These are phyloP conservation scores for Volucella bombylans DNA, from an alignment of 2,888 invertebrate genomes.

Conservation along the genomic window DNA sequence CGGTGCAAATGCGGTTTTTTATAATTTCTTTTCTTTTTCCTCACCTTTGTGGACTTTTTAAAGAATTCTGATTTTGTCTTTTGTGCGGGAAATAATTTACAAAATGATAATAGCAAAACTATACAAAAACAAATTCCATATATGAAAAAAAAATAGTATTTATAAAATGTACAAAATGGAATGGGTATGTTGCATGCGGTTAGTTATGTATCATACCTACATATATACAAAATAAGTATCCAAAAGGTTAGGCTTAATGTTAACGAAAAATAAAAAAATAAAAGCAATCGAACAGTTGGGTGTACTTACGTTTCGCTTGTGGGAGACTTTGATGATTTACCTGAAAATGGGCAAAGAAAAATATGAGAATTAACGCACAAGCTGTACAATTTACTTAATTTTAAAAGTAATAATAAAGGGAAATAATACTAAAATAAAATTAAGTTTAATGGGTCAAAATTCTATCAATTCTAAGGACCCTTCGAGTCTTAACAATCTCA, in stretches of 20 bases:
- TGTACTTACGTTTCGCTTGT: constrained; percentile 82
- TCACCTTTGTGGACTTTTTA: neutral
- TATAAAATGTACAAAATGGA: constrained; percentile 53
- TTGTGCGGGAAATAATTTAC: neutral
- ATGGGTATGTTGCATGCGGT: constrained; percentile 51
- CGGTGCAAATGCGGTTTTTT: neutral
- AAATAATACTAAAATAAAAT: neutral
- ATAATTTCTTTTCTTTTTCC: constrained; percentile 10
- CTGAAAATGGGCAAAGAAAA: constrained; percentile 75
- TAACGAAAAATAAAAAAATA: constrained; percentile 28
- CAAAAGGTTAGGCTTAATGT: constrained; percentile 51
- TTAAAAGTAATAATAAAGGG: no score
- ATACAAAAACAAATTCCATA: constrained; percentile 13
- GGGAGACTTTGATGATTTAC: constrained; percentile 80
- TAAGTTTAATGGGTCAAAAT: neutral
- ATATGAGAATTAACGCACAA: neutral
- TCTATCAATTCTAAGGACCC: no score
- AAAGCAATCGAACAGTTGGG: neutral
- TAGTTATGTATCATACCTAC: constrained; percentile 50
- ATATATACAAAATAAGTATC: constrained; percentile 20
- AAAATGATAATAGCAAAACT: constrained; percentile 26
- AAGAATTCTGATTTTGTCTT: neutral
- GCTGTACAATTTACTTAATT: no score
- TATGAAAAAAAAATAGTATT: constrained; percentile 11
- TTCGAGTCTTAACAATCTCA: no score